Conservation (phyloP, 2,888 invertebrate genomes). For the Podotricha telesiphe region DNA sequence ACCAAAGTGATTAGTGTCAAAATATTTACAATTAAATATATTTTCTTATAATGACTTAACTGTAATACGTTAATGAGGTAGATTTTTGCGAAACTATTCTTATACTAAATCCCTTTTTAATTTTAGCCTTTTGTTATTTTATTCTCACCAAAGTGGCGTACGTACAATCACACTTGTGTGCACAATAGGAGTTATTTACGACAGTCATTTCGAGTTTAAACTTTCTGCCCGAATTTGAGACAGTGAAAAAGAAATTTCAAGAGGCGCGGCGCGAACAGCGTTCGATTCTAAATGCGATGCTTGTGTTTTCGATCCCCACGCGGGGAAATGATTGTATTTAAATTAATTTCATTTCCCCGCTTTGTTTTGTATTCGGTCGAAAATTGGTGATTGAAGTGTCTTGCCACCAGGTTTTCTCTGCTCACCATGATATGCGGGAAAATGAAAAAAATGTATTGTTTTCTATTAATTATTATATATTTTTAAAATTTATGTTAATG, state of each 20-base stretch:
- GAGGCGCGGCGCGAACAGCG: no score
- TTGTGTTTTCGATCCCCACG: no score
- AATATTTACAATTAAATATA: slow-evolving; percentile 11
- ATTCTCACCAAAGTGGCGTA: slow-evolving; percentile 21
- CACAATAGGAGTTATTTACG: slow-evolving; percentile 7
- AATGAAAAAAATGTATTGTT: no score
- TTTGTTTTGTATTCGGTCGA: no score
- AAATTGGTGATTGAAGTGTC: no score
- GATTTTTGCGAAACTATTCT: slow-evolving; percentile 34
- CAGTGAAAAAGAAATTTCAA: no score
- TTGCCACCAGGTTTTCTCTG: no score
- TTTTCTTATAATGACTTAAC: slow-evolving; percentile 29
- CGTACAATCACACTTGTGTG: slow-evolving; percentile 6
- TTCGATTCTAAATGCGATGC: no score
- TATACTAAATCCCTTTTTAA: slow-evolving; percentile 29
- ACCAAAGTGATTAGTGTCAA: slow-evolving; percentile 19
- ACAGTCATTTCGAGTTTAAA: not conserved
- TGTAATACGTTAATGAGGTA: slow-evolving; percentile 31
- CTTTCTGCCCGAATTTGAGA: no score
- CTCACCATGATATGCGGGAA: no score
- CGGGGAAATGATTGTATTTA: no score
- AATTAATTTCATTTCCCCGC: no score
- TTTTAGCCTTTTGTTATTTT: slow-evolving; percentile 27
- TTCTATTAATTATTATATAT: not conserved
- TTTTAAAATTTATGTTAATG: not conserved